Evolutionary conservation across 2,113 vertebrate species (phyloP).

Genomic region (Pachycephala philippinensis): DNA sequence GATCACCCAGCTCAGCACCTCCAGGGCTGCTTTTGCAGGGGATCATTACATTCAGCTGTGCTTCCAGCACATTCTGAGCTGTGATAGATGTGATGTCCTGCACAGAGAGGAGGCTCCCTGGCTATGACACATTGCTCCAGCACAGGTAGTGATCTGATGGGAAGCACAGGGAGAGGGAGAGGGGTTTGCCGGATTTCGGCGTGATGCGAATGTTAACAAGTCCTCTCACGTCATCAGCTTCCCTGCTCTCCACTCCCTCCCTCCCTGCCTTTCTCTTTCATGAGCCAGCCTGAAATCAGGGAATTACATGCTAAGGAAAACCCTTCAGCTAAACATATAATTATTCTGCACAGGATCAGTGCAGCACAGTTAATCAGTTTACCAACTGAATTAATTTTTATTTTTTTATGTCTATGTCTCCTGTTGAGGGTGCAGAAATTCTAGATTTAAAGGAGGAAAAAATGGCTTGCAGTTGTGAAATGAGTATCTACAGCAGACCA

Average conservation of each 20-base stretch:
- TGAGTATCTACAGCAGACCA: background rate
- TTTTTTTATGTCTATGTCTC: conserved; percentile 21
- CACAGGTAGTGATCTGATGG: conserved; percentile 44
- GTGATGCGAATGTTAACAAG: conserved; percentile 70
- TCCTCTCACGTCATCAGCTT: conserved; percentile 46
- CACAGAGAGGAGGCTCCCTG: conserved; percentile 25
- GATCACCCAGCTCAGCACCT: background rate
- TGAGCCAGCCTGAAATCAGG: conserved; percentile 71
- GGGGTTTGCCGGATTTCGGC: conserved; percentile 53
- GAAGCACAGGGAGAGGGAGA: conserved; percentile 26
- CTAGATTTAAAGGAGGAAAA: background rate
- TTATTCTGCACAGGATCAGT: conserved; percentile 70
- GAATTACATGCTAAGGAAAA: conserved; percentile 73
- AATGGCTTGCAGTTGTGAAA: background rate
- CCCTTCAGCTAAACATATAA: conserved; percentile 72
- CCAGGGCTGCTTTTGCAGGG: background rate
- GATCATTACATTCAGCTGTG: background rate
- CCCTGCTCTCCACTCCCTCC: conserved; percentile 26
- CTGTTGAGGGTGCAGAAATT: conserved; percentile 27
- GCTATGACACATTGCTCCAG: conserved; percentile 13
- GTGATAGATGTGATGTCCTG: background rate
- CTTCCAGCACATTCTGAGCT: background rate
- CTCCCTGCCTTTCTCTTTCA: conserved; percentile 50
- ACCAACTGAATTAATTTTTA: conserved; percentile 59
- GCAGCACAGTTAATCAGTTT: conserved; percentile 67